Base-by-base conservation (phyloP, 1,140 invertebrate genomes). In the Orius insidiosus region DNA sequence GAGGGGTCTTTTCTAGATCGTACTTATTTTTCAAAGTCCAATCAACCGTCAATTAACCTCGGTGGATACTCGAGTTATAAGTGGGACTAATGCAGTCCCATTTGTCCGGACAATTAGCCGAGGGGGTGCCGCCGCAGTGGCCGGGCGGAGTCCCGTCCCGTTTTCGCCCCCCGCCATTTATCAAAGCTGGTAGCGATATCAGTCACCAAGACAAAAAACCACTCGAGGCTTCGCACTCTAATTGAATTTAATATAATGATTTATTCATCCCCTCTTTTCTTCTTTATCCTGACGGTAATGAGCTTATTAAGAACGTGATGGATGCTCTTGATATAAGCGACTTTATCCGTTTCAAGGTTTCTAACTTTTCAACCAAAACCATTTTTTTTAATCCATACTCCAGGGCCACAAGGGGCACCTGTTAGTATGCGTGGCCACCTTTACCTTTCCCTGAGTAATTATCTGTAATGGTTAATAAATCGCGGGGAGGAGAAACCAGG, bases 171-270 rank as follows among this genome's bases (percentile, higher is more conserved):
- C 24, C 24, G 24, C 24, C 24, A 24, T 24, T 24, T 24, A 24
- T 24, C 24, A 24, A 24, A 24, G 3, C 24, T 24, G 24, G 24
- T 24, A 24, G 24, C 24, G 24, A 24, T 24, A 24, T 24, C 24
- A 24, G 24, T 24, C 24, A 24, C 24, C 24, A 24, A 24, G 24
- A 24, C 24, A 24, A 24, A 24, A 24, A 24, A 24, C 24, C 24
- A 24, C 24, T 24, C 24, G 24, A 24, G 24, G 24, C 24, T 24
- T 24, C 24, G 24, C 24, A 10, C 16, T 40, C 38, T 43, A 43
- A 43, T 43, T 43, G 41, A 43, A 43, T 43, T 43, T 43, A 43
- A 43, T 40, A 18, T 18, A 40, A 40, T 18, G 38, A 40, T 40
- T 15, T 18, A 40, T 11, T 15, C n/a, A 15, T 15, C 35, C 14